A percentile compares a stretch with the other conserved stretches of the same genome.
These are phyloP conservation scores for Trypoxylon attenuatum DNA, from an alignment of 2,888 invertebrate genomes.

Conservation along the genomic window DNA sequence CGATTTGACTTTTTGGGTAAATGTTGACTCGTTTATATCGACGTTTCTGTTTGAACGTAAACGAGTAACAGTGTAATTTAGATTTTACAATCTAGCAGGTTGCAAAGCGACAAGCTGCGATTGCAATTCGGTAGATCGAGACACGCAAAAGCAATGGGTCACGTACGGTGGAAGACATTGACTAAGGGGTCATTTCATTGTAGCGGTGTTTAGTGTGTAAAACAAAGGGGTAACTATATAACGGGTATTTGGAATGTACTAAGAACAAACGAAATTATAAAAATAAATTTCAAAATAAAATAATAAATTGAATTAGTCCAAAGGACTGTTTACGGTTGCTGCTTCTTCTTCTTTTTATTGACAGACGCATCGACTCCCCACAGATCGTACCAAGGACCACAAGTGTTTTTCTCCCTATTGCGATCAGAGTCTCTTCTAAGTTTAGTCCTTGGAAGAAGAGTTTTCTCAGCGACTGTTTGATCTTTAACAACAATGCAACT, in stretches of 20 bases:
- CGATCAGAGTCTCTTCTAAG: constrained; percentile 77
- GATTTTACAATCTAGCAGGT: constrained; percentile 6
- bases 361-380: constrained; percentile 87
- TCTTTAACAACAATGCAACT: constrained; percentile 89
- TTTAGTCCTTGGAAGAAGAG: constrained; percentile 83
- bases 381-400: constrained; percentile 92
- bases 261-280: constrained; percentile 16
- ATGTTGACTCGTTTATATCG: constrained; percentile 20
- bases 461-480: constrained; percentile 75
- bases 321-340: constrained; percentile 44
- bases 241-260: constrained; percentile 6
- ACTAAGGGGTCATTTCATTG: constrained; percentile 13
- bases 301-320: neutral
- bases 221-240: neutral
- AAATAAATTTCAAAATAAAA: constrained; percentile 6
- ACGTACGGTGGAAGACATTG: neutral
- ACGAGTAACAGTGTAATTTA: constrained; percentile 36
- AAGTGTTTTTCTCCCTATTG: constrained; percentile 79
- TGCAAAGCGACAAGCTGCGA: neutral
- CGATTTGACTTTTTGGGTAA: neutral
- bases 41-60: constrained; percentile 12
- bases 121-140: neutral
- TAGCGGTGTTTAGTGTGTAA: neutral
- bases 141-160: constrained; percentile 24
- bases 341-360: constrained; percentile 76